phyloP scores from a whole-genome alignment of 2,113 vertebrate genomes.

The Bettongia penicillata region DNA sequence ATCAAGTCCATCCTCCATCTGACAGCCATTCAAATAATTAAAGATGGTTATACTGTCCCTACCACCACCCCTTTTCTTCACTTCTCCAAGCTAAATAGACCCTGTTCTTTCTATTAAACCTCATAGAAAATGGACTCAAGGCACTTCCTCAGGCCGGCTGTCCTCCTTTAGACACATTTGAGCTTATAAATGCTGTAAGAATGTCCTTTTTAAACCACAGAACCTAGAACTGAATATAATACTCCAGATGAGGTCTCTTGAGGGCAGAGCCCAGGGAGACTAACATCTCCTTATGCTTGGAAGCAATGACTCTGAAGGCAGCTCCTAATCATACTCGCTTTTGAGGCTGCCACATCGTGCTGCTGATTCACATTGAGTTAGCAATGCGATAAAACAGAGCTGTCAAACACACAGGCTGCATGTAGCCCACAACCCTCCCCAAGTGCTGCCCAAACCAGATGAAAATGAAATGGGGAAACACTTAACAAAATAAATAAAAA shows the following conservation, averaged over 20 bases:
- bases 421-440: background rate
- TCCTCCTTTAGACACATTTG: background rate
- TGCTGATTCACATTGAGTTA: background rate
- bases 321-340: background rate
- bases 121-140: background rate
- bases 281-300: background rate
- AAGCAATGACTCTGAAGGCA: background rate
- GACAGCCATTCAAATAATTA: no score
- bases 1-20: no score
- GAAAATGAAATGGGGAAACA: background rate
- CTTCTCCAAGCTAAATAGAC: no score
- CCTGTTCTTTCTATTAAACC: background rate
- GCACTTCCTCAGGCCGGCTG: background rate
- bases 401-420: background rate
- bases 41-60: no score
- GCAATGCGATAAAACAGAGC: background rate
- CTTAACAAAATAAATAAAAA: background rate
- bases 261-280: background rate
- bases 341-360: background rate
- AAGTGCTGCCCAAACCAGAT: background rate
- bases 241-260: background rate
- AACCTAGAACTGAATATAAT: background rate
- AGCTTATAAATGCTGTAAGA: background rate
- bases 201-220: background rate
- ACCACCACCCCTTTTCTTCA: no score